A percentile compares a stretch with the other conserved stretches of the same genome.
These are phyloP conservation scores for Bradypus variegatus DNA, from an alignment of 2,797 vertebrate genomes.

Conservation along the genomic window DNA sequence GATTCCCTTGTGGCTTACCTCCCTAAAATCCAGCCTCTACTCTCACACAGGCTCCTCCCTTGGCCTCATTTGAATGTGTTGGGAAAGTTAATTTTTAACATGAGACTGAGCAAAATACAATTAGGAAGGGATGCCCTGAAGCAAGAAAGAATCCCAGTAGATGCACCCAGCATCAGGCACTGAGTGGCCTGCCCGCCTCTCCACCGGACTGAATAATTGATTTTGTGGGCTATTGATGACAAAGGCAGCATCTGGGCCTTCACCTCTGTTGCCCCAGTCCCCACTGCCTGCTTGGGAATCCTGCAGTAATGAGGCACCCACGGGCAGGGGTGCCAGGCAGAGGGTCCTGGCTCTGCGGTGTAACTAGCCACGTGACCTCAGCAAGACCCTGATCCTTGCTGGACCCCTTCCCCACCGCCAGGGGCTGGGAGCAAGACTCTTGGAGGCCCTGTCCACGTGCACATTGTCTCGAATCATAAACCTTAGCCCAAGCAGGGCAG, in stretches of 20 bases:
- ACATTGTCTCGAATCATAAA: not conserved
- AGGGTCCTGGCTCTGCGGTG: not conserved
- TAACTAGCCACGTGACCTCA: not conserved
- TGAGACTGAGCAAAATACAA: constrained; percentile 5
- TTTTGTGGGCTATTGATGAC: not conserved
- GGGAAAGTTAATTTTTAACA: constrained; percentile 22
- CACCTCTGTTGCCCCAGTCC: not conserved
- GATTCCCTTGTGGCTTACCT: not conserved
- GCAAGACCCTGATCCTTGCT: not conserved
- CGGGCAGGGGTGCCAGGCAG: not conserved
- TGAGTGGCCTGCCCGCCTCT: not conserved
- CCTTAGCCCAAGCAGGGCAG: not conserved
- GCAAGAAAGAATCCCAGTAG: not conserved
- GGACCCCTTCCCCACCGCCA: not conserved
- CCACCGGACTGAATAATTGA: not conserved
- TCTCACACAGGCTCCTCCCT: not conserved
- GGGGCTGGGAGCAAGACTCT: not conserved
- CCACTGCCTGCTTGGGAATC: not conserved
- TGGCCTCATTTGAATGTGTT: not conserved
- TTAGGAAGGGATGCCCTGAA: not conserved
- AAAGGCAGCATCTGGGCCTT: not conserved
- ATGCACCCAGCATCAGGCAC: too few relatives aligned
- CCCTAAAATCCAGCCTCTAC: not conserved
- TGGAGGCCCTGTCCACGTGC: not conserved
- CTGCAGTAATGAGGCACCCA: not conserved